Conservation (phyloP, 1,140 invertebrate species). For the Caenorhabditis tropicalis region DNA sequence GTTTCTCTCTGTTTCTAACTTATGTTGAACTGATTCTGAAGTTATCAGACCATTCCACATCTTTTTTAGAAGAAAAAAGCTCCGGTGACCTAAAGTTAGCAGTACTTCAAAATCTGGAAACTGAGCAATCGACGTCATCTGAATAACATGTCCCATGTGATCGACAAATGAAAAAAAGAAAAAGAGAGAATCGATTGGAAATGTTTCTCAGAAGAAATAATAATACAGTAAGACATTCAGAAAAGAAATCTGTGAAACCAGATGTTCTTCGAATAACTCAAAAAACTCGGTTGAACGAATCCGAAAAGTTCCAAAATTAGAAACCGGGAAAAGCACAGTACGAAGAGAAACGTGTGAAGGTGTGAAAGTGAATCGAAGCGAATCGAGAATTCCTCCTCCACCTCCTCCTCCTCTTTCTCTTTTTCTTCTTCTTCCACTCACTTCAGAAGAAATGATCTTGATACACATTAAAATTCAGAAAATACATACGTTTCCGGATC, state of each 20-base stretch:
- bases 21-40: too few relatives aligned
- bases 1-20: too few relatives aligned
- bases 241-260: too few relatives aligned
- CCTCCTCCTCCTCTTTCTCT: background rate
- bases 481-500: conserved; percentile 37
- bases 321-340: background rate
- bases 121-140: conserved; percentile 58
- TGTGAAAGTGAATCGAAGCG: conserved; percentile 1
- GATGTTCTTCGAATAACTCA: too few relatives aligned
- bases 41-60: too few relatives aligned
- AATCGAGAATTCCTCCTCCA: conserved; percentile 12
- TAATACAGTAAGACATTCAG: too few relatives aligned
- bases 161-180: too few relatives aligned
- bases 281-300: too few relatives aligned
- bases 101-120: conserved; percentile 62
- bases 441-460: background rate
- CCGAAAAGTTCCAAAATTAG: background rate
- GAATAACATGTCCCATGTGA: too few relatives aligned
- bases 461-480: conserved; percentile 44
- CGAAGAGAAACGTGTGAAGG: background rate
- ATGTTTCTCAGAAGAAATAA: too few relatives aligned
- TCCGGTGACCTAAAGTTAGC: conserved; percentile 65
- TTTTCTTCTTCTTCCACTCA: background rate
- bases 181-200: too few relatives aligned
- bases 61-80: conserved; percentile 36